These are phyloP conservation scores for Garrulus glandarius DNA, from an alignment of 2,797 vertebrate genomes.

Conservation along the genomic window DNA sequence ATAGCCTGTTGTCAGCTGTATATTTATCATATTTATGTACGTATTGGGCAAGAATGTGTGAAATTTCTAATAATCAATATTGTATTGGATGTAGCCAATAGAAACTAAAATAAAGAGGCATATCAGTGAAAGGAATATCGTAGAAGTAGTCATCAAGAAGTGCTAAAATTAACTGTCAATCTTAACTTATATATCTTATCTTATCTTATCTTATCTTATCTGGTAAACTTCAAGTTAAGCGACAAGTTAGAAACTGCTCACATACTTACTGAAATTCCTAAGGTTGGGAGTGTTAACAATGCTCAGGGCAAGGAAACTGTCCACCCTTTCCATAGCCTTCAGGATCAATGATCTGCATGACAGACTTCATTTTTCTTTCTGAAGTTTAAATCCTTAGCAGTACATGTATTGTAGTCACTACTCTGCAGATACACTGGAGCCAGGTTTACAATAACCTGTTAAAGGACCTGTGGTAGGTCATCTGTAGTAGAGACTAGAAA, in stretches of 20 bases:
- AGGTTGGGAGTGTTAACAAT: background rate
- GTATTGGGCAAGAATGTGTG: background rate
- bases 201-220: no score
- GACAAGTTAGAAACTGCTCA: background rate
- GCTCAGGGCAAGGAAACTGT: background rate
- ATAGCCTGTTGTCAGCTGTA: background rate
- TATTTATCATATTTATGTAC: constrained; percentile 51
- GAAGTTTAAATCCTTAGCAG: background rate
- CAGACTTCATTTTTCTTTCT: background rate
- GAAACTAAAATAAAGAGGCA: background rate
- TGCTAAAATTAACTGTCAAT: background rate
- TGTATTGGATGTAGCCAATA: background rate
- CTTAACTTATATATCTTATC: background rate
- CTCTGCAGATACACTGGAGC: background rate
- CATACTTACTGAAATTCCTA: background rate
- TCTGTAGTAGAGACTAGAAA: background rate
- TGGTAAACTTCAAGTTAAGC: background rate
- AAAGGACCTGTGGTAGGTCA: background rate
- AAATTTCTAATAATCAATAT: constrained; percentile 33
- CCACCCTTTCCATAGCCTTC: background rate
- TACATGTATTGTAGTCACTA: background rate
- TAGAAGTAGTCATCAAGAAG: background rate
- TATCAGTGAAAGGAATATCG: background rate
- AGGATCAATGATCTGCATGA: background rate
- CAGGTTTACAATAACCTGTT: background rate